Evolutionary conservation across 2,888 invertebrate genomes (phyloP).

Genomic region (Synanthedon tipuliformis): DNA sequence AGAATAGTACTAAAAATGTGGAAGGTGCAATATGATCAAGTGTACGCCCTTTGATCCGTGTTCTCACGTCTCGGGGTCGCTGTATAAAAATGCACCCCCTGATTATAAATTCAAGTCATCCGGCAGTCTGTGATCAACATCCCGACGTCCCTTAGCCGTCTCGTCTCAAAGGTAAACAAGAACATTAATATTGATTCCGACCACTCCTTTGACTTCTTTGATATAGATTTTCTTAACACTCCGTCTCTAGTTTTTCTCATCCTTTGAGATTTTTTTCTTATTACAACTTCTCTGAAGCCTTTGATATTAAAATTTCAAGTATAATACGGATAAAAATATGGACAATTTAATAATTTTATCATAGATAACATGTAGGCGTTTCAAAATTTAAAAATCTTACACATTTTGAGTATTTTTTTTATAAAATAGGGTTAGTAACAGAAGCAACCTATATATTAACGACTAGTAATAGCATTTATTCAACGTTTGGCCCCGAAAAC

Average conservation of each 20-base stretch:
- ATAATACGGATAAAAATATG: no score
- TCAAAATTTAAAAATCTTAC: no score
- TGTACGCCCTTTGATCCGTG: conserved; percentile 54
- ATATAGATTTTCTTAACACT: conserved; percentile 45
- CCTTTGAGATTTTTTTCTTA: conserved; percentile 37
- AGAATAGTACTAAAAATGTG: conserved; percentile 35
- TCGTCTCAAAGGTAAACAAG: conserved; percentile 61
- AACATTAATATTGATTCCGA: conserved; percentile 63
- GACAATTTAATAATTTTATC: no score
- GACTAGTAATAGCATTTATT: neutral
- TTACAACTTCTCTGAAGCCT: conserved; percentile 14
- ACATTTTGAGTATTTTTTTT: no score
- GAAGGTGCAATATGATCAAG: conserved; percentile 62
- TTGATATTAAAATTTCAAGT: conserved; percentile 11
- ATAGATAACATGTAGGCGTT: no score
- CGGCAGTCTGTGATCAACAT: conserved; percentile 39
- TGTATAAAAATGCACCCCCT: conserved; percentile 44
- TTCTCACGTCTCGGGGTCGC: conserved; percentile 47
- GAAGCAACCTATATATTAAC: neutral
- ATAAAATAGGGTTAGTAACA: neutral
- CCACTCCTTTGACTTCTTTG: conserved; percentile 51
- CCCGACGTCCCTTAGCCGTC: conserved; percentile 23
- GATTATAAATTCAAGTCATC: conserved; percentile 60
- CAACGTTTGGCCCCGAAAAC: conserved; percentile 12
- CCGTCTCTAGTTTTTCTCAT: conserved; percentile 36